Evolutionary conservation across 2,888 invertebrate species (phyloP).

Genomic region (Heliothis peltigera): DNA sequence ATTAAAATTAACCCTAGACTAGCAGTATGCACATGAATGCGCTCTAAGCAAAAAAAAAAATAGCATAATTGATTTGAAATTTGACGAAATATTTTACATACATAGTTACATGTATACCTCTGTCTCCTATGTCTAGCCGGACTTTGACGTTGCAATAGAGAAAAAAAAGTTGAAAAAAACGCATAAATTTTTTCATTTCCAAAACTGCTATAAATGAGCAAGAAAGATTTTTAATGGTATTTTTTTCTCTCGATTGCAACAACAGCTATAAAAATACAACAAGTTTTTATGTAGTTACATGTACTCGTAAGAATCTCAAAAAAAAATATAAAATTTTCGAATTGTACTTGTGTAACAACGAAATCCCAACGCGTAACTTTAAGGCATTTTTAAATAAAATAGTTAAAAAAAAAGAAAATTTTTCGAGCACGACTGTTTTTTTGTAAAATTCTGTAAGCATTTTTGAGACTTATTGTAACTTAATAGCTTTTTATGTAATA

Average conservation of each 20-base stretch:
- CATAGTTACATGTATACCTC: conserved; percentile 48
- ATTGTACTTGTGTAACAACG: conserved; percentile 62
- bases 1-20: neutral
- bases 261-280: conserved; percentile 16
- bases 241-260: conserved; percentile 46
- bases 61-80: conserved; percentile 44
- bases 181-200: neutral
- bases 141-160: conserved; percentile 35
- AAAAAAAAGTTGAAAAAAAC: conserved; percentile 14
- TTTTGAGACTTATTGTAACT: conserved; percentile 52
- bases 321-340: conserved; percentile 46
- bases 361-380: conserved; percentile 65
- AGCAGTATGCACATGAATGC: conserved; percentile 32
- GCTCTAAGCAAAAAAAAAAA: conserved; percentile 21
- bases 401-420: conserved; percentile 20
- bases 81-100: conserved; percentile 40
- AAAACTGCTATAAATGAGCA: too few relatives aligned
- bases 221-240: neutral
- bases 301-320: conserved; percentile 59
- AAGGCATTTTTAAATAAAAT: conserved; percentile 48
- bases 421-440: conserved; percentile 50
- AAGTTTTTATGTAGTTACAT: conserved; percentile 23
- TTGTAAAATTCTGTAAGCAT: conserved; percentile 25
- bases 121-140: conserved; percentile 31
- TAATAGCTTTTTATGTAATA: conserved; percentile 49